These are phyloP conservation scores for Dasypolia templi DNA, from an alignment of 2,888 invertebrate species.

Conservation along the genomic window DNA sequence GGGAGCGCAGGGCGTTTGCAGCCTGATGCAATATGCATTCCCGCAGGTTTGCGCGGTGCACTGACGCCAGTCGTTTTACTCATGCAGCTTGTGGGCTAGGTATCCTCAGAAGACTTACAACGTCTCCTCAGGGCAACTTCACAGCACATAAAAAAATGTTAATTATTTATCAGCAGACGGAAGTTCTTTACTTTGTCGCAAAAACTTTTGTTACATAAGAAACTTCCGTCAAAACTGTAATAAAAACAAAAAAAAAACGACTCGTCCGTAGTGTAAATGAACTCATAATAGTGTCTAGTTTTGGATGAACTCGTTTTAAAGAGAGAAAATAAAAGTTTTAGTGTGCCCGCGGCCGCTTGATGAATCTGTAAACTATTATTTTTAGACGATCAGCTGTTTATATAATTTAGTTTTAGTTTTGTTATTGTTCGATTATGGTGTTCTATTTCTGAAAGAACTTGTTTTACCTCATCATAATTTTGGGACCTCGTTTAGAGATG, in stretches of 20 bases:
- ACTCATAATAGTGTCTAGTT: conserved; percentile 63
- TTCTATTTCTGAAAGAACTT: background rate
- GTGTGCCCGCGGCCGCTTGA: background rate
- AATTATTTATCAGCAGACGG: conserved; percentile 27
- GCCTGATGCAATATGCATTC: too few relatives aligned
- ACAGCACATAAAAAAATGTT: conserved; percentile 28
- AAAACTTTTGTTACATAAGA: conserved; percentile 52
- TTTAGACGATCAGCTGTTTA: conserved; percentile 46
- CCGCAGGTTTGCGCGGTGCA: too few relatives aligned
- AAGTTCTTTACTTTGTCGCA: conserved; percentile 26
- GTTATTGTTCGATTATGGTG: background rate
- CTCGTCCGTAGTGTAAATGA: conserved; percentile 53
- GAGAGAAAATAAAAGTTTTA: conserved; percentile 29
- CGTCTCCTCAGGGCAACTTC: conserved; percentile 4
- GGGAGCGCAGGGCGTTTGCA: too few relatives aligned
- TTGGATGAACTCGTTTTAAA: conserved; percentile 45
- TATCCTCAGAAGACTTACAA: too few relatives aligned
- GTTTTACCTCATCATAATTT: background rate
- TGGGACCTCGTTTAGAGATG: background rate
- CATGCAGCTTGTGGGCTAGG: too few relatives aligned
- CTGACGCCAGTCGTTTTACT: too few relatives aligned
- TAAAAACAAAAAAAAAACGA: conserved; percentile 44
- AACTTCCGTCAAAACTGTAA: conserved; percentile 36
- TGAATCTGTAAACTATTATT: conserved; percentile 28
- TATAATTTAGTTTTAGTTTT: conserved; percentile 9